Percentiles rank a stretch among this genome's conserved stretches.
Conservation (phyloP, 30 jellyfish, hydroid and myxozoan species). For the Clytia hemisphaerica region DNA sequence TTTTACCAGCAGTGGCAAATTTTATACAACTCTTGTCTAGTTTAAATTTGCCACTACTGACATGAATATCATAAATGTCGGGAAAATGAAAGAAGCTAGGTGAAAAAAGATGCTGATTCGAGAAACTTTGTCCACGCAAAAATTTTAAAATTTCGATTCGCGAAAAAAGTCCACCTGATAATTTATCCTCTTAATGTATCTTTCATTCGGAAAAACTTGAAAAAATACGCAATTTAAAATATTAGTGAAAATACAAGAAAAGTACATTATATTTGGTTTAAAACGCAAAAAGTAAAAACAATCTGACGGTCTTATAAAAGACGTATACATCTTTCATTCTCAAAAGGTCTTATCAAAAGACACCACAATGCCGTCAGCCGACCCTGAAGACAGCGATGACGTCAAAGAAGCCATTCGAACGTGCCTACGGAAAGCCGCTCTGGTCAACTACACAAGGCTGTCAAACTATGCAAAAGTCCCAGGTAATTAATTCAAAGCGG, state of each 20-base stretch:
- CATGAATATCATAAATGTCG: too few relatives aligned
- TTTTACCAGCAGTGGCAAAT: too few relatives aligned
- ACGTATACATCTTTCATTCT: too few relatives aligned
- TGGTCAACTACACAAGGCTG: conserved; percentile 81
- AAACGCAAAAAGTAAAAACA: not conserved
- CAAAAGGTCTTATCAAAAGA: conserved; percentile 79
- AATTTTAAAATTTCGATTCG: too few relatives aligned
- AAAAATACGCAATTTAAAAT: not conserved
- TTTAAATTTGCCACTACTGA: too few relatives aligned
- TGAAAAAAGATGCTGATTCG: too few relatives aligned
- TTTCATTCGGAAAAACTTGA: too few relatives aligned
- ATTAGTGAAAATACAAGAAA: not conserved
- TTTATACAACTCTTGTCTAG: too few relatives aligned
- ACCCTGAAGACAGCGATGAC: conserved; percentile 73
- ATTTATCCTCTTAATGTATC: too few relatives aligned
- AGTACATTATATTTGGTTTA: not conserved
- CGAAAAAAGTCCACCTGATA: too few relatives aligned
- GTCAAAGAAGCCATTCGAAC: conserved; percentile 66
- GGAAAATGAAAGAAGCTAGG: too few relatives aligned
- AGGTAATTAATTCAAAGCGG: conserved; percentile 36
- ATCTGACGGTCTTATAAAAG: not conserved
- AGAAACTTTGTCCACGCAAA: too few relatives aligned
- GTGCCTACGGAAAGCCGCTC: conserved; percentile 85
- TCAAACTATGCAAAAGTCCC: conserved; percentile 79
- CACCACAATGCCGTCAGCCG: conserved; percentile 41